Base-by-base conservation (phyloP, 2,113 vertebrate species). In the Xiphophorus maculatus region DNA sequence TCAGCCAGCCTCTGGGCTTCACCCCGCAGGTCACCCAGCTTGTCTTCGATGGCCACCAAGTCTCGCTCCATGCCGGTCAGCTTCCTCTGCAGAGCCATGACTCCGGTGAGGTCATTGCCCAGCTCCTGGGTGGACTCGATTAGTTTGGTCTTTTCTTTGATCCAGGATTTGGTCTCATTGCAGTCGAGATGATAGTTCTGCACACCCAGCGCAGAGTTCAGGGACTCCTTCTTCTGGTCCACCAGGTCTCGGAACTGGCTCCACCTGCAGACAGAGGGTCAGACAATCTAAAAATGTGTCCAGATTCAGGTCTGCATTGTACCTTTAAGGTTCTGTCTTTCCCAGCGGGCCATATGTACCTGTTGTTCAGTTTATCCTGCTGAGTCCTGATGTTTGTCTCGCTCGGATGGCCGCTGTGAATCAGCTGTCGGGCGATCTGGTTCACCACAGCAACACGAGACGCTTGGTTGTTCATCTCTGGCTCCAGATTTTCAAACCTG, bases 111-210 rank as follows among this genome's bases (percentile, higher is more conserved):
- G 86, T 99, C 98, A 0, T 99, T 99, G 71, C 98, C 97, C 89
- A 99, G 94, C 79, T 98, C 98, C 81, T 99, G 97, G 0, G 98
- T 99, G 62, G 97, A 99, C 90, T 99, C 97, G 0, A 99, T 99
- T 58, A 99, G 97, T 92, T 98, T 98, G 93, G 98, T 99, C 94
- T 99, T 99, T 88, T 99, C 98, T 51, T 96, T 96, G 88, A 99
- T 99, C 98, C 98, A 99, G 33, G 97, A 98, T 83, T 98, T 99
- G 86, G 98, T 99, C 93, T 99, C 98, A 1, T 99, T 99, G 88
- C 98, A 99, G 83, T 99, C 98, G 0, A 99, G 97, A 80, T 99
- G 97, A 91, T 99, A 99, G 93, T 99, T 99, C 92, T 99, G 98
- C 68, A 99, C 98, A 40, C 98, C 98, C 74, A 99, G 92, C n/a